These are phyloP conservation scores for Mechanitis messenoides DNA, from an alignment of 2,888 invertebrate species.

Conservation along the genomic window DNA sequence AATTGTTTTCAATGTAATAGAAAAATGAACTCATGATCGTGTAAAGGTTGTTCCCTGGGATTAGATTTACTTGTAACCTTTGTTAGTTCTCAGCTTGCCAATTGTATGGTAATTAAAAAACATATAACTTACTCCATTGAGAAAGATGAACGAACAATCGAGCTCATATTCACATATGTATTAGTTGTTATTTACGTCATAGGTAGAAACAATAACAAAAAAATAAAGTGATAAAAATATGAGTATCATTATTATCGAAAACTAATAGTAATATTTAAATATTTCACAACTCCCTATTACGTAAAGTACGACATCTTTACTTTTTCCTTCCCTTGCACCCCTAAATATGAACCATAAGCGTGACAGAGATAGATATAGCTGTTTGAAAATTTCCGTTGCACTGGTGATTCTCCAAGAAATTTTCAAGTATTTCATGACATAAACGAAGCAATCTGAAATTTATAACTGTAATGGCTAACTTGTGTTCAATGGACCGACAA, in stretches of 20 bases:
- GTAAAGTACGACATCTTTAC: constrained; percentile 15
- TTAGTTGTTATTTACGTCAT: too few species aligned
- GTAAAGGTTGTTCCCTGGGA: too few species aligned
- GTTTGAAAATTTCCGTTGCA: constrained; percentile 15
- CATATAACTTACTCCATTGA: too few species aligned
- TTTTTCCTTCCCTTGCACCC: constrained; percentile 11
- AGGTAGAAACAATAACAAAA: too few species aligned
- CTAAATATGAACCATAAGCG: constrained; percentile 10
- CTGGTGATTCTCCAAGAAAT: constrained; percentile 20
- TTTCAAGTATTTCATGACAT: constrained; percentile 31
- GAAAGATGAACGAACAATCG: too few species aligned
- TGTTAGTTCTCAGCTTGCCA: too few species aligned
- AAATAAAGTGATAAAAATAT: neutral
- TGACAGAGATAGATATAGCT: constrained; percentile 11
- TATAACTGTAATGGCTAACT: constrained; percentile 19
- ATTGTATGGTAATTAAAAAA: too few species aligned
- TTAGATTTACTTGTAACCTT: too few species aligned
- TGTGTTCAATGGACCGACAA: constrained; percentile 13
- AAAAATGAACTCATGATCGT: too few species aligned
- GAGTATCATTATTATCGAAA: neutral
- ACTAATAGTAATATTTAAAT: constrained; percentile 6
- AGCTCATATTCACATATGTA: too few species aligned
- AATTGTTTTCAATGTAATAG: too few species aligned
- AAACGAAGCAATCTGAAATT: constrained; percentile 29
- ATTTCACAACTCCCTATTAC: constrained; percentile 7